Base-by-base conservation (phyloP, 2,888 invertebrate genomes). In the Agrochola litura region DNA sequence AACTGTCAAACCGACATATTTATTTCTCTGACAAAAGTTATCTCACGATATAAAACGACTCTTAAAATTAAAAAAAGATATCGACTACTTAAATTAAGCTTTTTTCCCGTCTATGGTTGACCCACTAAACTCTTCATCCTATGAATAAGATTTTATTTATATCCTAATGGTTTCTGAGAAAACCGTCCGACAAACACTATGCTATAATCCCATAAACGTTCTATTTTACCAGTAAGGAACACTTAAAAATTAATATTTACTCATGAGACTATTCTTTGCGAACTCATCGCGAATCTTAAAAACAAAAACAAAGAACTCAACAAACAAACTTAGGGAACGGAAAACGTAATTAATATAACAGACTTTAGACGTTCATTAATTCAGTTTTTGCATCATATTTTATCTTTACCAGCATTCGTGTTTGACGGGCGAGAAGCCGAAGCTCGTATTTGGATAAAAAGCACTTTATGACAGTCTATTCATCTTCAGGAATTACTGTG, bases 341-440 rank as follows among this genome's bases (percentile, higher is more conserved):
- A 71, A 84, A 87, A 84, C 64, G 80, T 82, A 87, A 87, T 87
- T 87, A 87, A 87, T 87, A 86, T 81, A 77, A 63, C 80, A 86
- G 84, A 86, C 84, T 87, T 85, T 79, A 82, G 74, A 76, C 79
- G 79, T 83, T 86, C 87, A 88, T 87, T 87, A 87, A 88, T 87
- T 87, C 86, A 85, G 79, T 86, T 87, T 88, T 88, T 86, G 87
- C 83, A 87, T 87, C 85, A 88, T 87, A 87, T 88, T 88, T 88
- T 87, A 88, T 88, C 83, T 80, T 71, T 71, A 74, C 79, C 72
- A 87, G 67, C 86, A 72, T 81, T 82, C 82, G 41, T 70, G 79
- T 86, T 85, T 86, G 87, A 87, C 86, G 86, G 71, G 66, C 71
- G 58, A n/a, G 78, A 70, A 76, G 69, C 68, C 41, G 65, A 61